Evolutionary conservation across 1,140 invertebrate species (phyloP).

Genomic region (Mercenaria mercenaria): DNA sequence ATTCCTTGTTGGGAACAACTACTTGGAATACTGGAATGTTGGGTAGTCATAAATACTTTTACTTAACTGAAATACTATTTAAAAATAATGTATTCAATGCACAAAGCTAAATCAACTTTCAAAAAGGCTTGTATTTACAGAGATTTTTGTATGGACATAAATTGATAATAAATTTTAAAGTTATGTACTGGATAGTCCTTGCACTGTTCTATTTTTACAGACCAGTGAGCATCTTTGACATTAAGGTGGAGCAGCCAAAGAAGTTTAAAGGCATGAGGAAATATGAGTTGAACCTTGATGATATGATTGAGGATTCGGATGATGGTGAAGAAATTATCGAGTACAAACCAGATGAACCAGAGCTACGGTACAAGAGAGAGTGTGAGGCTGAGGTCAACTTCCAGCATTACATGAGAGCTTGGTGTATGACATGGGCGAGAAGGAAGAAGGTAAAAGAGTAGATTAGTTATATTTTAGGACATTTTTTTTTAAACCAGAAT

Average conservation of each 20-base stretch:
- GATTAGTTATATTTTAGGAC: too few relatives aligned
- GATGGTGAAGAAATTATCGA: slow-evolving; percentile 55
- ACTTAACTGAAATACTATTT: too few relatives aligned
- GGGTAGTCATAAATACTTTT: too few relatives aligned
- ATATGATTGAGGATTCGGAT: slow-evolving; percentile 41
- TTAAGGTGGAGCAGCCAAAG: slow-evolving; percentile 39
- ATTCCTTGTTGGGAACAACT: too few relatives aligned
- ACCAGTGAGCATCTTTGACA: slow-evolving; percentile 51
- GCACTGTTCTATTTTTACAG: background rate
- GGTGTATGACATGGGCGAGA: slow-evolving; percentile 64
- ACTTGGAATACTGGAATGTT: too few relatives aligned
- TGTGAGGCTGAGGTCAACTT: slow-evolving; percentile 42
- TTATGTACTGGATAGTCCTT: too few relatives aligned
- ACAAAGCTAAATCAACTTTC: too few relatives aligned
- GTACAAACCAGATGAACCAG: slow-evolving; percentile 48
- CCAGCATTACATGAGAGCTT: slow-evolving; percentile 57
- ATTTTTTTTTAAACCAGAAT: too few relatives aligned
- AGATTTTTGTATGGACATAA: too few relatives aligned
- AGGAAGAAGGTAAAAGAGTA: slow-evolving; percentile 70
- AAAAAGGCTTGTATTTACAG: too few relatives aligned
- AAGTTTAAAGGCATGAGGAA: slow-evolving; percentile 16
- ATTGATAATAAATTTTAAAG: too few relatives aligned
- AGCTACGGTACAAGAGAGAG: slow-evolving; percentile 27
- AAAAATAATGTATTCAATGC: too few relatives aligned
- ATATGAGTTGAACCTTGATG: slow-evolving; percentile 11